phyloP scores from a whole-genome alignment of 1,140 invertebrate genomes.

The Orius insidiosus region DNA sequence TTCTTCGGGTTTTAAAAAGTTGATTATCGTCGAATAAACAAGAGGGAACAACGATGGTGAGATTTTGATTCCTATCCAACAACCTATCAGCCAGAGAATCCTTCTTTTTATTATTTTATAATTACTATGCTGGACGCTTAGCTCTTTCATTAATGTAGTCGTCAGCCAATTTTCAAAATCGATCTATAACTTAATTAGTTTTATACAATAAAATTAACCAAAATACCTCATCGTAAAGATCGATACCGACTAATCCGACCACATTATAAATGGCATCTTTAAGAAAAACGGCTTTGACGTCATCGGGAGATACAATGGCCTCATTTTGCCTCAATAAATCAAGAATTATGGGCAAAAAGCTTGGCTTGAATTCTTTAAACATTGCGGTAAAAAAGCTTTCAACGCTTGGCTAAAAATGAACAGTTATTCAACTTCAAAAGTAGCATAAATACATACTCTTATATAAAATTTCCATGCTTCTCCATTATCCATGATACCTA shows the following conservation, averaged over 20 bases:
- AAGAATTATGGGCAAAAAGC: slow-evolving; percentile 54
- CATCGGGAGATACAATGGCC: slow-evolving; percentile 40
- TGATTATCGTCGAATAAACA: slow-evolving; percentile 60
- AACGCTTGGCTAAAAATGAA: slow-evolving; percentile 54
- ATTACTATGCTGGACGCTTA: slow-evolving; percentile 64
- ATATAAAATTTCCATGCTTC: slow-evolving; percentile 85
- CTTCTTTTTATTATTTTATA: slow-evolving; percentile 75
- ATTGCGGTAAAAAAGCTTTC: slow-evolving; percentile 69
- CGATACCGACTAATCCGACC: slow-evolving; percentile 72
- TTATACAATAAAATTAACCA: neutral
- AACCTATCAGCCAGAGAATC: slow-evolving; percentile 71
- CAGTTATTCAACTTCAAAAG: no score
- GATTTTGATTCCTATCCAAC: slow-evolving; percentile 76
- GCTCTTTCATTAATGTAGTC: slow-evolving; percentile 61
- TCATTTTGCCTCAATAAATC: slow-evolving; percentile 46
- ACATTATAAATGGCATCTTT: slow-evolving; percentile 95
- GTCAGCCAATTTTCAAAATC: slow-evolving; percentile 89
- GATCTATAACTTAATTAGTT: slow-evolving; percentile 30
- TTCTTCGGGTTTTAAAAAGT: slow-evolving; percentile 47
- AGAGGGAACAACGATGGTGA: slow-evolving; percentile 56
- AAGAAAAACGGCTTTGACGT: slow-evolving; percentile 58
- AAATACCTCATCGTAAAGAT: slow-evolving; percentile 76
- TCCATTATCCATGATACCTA: slow-evolving; percentile 64
- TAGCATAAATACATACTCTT: slow-evolving; percentile 37
- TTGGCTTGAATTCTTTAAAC: slow-evolving; percentile 58